Evolutionary conservation across 2,888 invertebrate species (phyloP), one percentile per base, ranked within the genome.

Genomic region (Ceriagrion tenellum): DNA sequence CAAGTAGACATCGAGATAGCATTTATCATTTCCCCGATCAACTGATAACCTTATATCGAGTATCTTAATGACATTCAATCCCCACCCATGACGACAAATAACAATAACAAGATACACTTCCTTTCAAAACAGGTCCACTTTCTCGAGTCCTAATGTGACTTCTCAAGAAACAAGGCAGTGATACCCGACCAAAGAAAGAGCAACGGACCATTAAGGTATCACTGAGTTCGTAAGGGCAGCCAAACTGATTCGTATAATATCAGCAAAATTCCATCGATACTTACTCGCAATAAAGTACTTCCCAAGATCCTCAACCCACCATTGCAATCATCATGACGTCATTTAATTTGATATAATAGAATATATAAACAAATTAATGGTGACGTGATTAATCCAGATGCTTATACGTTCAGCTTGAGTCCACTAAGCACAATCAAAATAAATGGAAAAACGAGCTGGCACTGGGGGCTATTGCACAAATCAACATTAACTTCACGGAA

Each of bases 251-350:
- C 81, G 16, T 0, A 23, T 20, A 69, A 69, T 16, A 47, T 18
- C n/a, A 16, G 16, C 23, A 47, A 26, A 47, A 47, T 35, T 35
- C 8, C 23, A 47, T 26, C 26, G n/a, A 18, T n/a, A 93, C 93
- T 93, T 93, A 93, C 93, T n/a, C 16, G 47, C 63, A 93, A 47
- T 47, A 69, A 13, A 93, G 16, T 69, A 40, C 63, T 69, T n/a
- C 23, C 47, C 23, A 93, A 47, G 93, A 93, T 93, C 93, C 74
- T 93, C 47, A 93, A 69, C 69, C 93, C 93, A 93, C 93, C 93
- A 93, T 93, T 93, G 69, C 93, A 93, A 93, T 93, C 47, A 93
- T 93, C 93, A 93, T 93, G 93, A 93, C 93, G 93, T 93, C 93
- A 93, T 93, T 93, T 93, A 93, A 93, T 93, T 93, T 93, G 69